These are phyloP conservation scores for Sebastes miniatus DNA, from an alignment of 2,797 vertebrate species.

Conservation along the genomic window DNA sequence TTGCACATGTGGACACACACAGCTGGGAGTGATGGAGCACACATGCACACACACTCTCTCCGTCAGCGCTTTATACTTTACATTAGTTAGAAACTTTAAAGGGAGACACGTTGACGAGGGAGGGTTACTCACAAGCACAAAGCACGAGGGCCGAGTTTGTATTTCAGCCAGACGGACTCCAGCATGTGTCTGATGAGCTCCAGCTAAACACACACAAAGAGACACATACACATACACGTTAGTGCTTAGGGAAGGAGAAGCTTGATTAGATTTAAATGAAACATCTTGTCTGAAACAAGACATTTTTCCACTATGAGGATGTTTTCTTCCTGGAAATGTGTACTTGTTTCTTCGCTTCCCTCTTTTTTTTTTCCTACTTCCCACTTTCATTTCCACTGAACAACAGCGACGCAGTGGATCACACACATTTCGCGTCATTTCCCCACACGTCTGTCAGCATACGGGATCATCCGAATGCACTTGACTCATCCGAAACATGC, in stretches of 20 bases:
- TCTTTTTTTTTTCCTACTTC: slow-evolving; percentile 25
- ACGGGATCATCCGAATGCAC: neutral
- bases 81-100: neutral
- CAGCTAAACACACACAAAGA: slow-evolving; percentile 81
- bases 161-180: slow-evolving; percentile 90
- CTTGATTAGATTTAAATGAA: slow-evolving; percentile 43
- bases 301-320: neutral
- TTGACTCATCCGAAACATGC: neutral
- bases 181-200: slow-evolving; percentile 89
- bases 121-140: slow-evolving; percentile 87
- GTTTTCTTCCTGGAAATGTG: neutral
- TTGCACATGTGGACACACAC: slow-evolving; percentile 19
- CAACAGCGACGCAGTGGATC: neutral
- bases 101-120: neutral
- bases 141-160: slow-evolving; percentile 79
- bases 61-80: slow-evolving; percentile 2
- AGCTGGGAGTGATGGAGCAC: neutral
- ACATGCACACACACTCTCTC: slow-evolving; percentile 30
- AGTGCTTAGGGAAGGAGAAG: slow-evolving; percentile 28
- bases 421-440: slow-evolving; percentile 10
- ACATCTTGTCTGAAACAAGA: slow-evolving; percentile 6
- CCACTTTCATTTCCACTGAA: slow-evolving; percentile 42
- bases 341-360: slow-evolving; percentile 24
- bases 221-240: slow-evolving; percentile 23
- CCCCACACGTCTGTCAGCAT: slow-evolving; percentile 2